phyloP scores from a whole-genome alignment of 2,888 invertebrate species.

The Psylliodes chrysocephalus region DNA sequence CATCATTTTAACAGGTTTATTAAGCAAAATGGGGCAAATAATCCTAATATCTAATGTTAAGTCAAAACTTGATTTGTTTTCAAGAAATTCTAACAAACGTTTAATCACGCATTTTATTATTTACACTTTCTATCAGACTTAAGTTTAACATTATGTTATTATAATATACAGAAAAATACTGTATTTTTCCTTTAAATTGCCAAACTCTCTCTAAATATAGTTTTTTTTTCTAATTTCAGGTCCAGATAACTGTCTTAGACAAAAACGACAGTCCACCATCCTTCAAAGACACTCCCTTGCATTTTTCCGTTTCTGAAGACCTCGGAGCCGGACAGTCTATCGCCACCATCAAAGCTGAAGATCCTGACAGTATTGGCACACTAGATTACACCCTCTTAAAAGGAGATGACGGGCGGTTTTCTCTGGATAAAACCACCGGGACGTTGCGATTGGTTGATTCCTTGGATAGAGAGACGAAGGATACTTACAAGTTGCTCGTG shows the following conservation, averaged over 20 bases:
- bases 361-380: conserved; percentile 86
- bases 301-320: conserved; percentile 85
- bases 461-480: conserved; percentile 84
- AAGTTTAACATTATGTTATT: too few relatives aligned
- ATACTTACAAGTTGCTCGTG: conserved; percentile 81
- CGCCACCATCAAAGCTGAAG: conserved; percentile 80
- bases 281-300: conserved; percentile 79
- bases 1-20: too few relatives aligned
- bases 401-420: conserved; percentile 75
- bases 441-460: conserved; percentile 79
- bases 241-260: conserved; percentile 85
- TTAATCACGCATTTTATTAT: too few relatives aligned
- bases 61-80: too few relatives aligned
- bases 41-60: too few relatives aligned
- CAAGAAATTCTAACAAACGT: too few relatives aligned
- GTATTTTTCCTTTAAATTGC: too few relatives aligned
- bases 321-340: conserved; percentile 83
- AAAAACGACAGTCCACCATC: conserved; percentile 96
- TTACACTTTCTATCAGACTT: too few relatives aligned
- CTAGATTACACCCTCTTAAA: conserved; percentile 79
- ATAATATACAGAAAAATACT: too few relatives aligned
- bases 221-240: conserved; percentile 70
- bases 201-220: conserved; percentile 20
- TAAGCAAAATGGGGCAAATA: too few relatives aligned
- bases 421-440: conserved; percentile 77